Percentiles rank a stretch among this genome's conserved stretches.
Evolutionary conservation across 2,113 vertebrate genomes (phyloP).

Genomic region (Colistium nudipinnis): DNA sequence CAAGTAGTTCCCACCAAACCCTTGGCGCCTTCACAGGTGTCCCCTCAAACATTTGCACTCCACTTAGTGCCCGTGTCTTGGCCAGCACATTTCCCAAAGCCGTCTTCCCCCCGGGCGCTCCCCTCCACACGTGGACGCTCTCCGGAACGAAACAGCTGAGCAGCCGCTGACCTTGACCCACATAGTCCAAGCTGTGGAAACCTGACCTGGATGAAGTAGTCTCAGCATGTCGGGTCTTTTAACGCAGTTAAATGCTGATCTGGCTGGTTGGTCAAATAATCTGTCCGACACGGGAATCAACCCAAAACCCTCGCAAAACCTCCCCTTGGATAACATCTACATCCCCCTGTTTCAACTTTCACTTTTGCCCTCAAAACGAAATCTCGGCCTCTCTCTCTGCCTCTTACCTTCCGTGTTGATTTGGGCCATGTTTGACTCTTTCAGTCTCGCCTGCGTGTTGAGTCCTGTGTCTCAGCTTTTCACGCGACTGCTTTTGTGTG

Average conservation of each 20-base stretch:
- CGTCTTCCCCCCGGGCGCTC: conserved; percentile 20
- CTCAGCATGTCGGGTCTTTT: neutral
- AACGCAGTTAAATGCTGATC: too few relatives aligned
- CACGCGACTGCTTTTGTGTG: conserved; percentile 30
- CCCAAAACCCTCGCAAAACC: too few relatives aligned
- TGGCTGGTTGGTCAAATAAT: too few relatives aligned
- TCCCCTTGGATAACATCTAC: neutral
- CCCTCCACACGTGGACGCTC: neutral
- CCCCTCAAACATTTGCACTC: neutral
- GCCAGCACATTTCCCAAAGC: conserved; percentile 35
- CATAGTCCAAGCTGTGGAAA: conserved; percentile 18
- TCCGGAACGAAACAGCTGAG: conserved; percentile 53
- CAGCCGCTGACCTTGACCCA: conserved; percentile 30
- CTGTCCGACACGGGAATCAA: too few relatives aligned
- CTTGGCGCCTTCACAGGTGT: conserved; percentile 4
- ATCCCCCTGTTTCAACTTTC: neutral
- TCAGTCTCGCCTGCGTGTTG: conserved; percentile 46
- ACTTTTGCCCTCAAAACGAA: neutral
- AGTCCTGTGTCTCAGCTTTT: conserved; percentile 46
- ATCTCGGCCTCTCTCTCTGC: neutral
- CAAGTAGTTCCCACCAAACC: conserved; percentile 58
- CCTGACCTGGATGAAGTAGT: conserved; percentile 3
- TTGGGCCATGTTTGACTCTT: conserved; percentile 66
- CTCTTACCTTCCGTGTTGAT: conserved; percentile 79
- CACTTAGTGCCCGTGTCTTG: neutral